Conservation (phyloP, 2,888 invertebrate species). For the Diplazon laetatorius region DNA sequence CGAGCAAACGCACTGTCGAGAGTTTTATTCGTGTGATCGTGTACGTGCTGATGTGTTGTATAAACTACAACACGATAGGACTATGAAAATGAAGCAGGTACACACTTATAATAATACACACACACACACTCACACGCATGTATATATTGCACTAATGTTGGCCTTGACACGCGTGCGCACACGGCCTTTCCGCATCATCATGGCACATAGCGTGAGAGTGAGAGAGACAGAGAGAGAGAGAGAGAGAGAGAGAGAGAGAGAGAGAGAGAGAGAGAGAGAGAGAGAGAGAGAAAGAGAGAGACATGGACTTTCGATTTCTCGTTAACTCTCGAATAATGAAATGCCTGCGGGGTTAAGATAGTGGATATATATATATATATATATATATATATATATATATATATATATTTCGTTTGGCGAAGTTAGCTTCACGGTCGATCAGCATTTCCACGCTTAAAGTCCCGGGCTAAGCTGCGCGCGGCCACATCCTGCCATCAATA, state of each 20-base stretch:
- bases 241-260: no score
- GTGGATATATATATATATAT: conserved; percentile 21
- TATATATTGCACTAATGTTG: no score
- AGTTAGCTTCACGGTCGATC: conserved; percentile 26
- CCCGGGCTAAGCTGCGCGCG: conserved; percentile 41
- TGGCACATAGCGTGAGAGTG: conserved; percentile 48
- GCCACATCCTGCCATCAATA: conserved; percentile 80
- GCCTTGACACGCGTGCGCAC: not conserved
- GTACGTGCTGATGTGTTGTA: not conserved
- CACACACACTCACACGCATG: conserved; percentile 5
- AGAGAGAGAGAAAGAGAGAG: no score
- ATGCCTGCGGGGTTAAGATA: conserved; percentile 55
- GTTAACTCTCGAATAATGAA: conserved; percentile 68
- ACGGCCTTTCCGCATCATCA: conserved; percentile 22
- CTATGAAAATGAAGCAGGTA: conserved; percentile 18
- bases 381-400: conserved; percentile 12
- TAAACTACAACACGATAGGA: conserved; percentile 2
- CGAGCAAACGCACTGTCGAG: not conserved
- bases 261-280: no score
- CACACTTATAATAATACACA: conserved; percentile 1
- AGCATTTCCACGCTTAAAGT: conserved; percentile 45
- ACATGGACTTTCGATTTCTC: conserved; percentile 67
- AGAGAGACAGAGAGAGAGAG: no score
- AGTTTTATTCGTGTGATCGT: not conserved
- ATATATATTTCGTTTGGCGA: conserved; percentile 23